Conservation (phyloP, 2,888 invertebrate species). For the Girardia tigrina region DNA sequence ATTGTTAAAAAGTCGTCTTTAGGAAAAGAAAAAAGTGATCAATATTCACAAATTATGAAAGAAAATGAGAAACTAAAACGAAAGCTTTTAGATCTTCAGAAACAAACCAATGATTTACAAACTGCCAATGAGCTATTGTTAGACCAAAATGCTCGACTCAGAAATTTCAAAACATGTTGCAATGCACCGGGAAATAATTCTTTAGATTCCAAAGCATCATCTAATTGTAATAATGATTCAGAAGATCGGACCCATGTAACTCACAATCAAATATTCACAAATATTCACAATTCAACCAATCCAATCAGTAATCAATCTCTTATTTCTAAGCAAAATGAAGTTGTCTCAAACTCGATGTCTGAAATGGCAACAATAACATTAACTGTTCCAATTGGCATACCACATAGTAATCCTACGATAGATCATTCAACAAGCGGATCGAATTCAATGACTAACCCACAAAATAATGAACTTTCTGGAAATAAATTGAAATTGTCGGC, state of each 20-base stretch:
- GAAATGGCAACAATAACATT: slow-evolving; percentile 12
- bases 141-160: slow-evolving; percentile 33
- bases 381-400: slow-evolving; percentile 1
- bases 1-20: not conserved
- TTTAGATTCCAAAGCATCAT: not conserved
- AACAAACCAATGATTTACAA: slow-evolving; percentile 33
- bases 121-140: slow-evolving; percentile 33
- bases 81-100: slow-evolving; percentile 26
- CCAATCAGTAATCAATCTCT: slow-evolving; percentile 5
- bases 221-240: not conserved
- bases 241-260: not conserved
- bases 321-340: not conserved
- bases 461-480: not conserved
- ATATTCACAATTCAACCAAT: not conserved
- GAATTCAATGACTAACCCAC: not conserved
- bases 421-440: not conserved
- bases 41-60: slow-evolving; percentile 1
- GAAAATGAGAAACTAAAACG: slow-evolving; percentile 29
- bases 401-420: not conserved
- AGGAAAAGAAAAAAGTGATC: not conserved
- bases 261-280: not conserved
- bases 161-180: slow-evolving; percentile 28
- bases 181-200: not conserved
- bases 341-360: not conserved
- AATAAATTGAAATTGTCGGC: not conserved